Percentiles rank a stretch among this genome's conserved stretches.
Conservation (phyloP, 92 coral and sea anemone species). For the Scolanthus callimorphus region DNA sequence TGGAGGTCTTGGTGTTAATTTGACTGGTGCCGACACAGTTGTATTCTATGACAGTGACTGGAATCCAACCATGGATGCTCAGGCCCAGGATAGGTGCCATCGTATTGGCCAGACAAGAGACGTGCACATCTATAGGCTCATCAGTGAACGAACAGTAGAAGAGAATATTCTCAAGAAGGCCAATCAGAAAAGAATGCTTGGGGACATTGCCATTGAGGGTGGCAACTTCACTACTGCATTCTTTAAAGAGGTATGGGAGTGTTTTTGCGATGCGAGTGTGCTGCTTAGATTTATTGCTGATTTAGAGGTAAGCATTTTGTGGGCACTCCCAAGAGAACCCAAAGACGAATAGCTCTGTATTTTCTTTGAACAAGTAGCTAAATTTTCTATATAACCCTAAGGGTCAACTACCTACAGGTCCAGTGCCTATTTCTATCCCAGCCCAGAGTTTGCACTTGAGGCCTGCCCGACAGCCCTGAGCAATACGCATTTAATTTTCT, state of each 20-base stretch:
- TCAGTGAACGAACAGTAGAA: slow-evolving; percentile 93
- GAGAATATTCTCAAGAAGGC: slow-evolving; percentile 96
- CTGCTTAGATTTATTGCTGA: no score
- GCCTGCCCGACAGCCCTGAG: no score
- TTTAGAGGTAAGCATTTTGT: no score
- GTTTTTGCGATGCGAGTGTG: no score
- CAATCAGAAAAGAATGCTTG: slow-evolving; percentile 89
- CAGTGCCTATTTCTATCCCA: no score
- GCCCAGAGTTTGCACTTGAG: no score
- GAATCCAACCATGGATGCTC: slow-evolving; percentile 99
- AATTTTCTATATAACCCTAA: no score
- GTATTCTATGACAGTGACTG: slow-evolving; percentile 97
- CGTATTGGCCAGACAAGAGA: slow-evolving; percentile 99
- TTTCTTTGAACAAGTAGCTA: no score
- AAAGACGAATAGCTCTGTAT: no score
- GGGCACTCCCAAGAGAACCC: no score
- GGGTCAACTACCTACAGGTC: no score
- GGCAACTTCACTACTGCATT: slow-evolving; percentile 97
- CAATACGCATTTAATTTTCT: no score
- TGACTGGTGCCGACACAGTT: slow-evolving; percentile 98
- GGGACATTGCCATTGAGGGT: slow-evolving; percentile 97
- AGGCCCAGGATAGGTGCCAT: slow-evolving; percentile 98
- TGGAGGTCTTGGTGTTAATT: slow-evolving; percentile 97
- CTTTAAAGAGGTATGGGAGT: slow-evolving; percentile 70
- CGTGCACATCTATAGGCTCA: slow-evolving; percentile 93